These are phyloP conservation scores for Decapterus maruadsi DNA, from an alignment of 2,797 vertebrate species.

Conservation along the genomic window DNA sequence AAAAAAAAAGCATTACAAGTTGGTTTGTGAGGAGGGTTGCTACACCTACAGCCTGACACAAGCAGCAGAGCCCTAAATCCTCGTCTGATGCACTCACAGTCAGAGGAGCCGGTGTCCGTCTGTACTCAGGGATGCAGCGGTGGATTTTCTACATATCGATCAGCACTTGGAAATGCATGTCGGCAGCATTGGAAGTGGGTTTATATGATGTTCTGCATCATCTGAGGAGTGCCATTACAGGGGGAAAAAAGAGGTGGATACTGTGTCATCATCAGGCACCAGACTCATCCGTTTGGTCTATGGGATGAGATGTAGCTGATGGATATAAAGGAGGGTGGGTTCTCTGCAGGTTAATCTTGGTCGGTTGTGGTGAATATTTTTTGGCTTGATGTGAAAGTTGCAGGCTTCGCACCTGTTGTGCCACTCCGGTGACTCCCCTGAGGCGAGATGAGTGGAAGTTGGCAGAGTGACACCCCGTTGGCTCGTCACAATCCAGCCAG, in stretches of 20 bases:
- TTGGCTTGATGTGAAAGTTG: constrained; percentile 16
- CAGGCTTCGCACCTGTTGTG: constrained; percentile 68
- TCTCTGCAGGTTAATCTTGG: not conserved
- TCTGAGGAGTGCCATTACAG: constrained; percentile 13
- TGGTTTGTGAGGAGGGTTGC: constrained; percentile 12
- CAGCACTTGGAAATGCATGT: constrained; percentile 38
- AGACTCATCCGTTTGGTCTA: not conserved
- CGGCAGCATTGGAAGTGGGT: constrained; percentile 47
- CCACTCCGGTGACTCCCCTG: constrained; percentile 47
- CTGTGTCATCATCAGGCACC: constrained; percentile 14
- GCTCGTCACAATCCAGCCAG: constrained; percentile 41
- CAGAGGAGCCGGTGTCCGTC: constrained; percentile 26
- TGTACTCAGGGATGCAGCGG: constrained; percentile 27
- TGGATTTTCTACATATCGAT: constrained; percentile 57
- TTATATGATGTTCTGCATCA: constrained; percentile 41
- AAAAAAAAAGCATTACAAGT: constrained; percentile 7
- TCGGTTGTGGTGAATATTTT: constrained; percentile 14
- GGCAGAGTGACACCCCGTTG: constrained; percentile 50
- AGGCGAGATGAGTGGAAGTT: constrained; percentile 67
- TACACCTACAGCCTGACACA: constrained; percentile 7
- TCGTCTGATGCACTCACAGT: constrained; percentile 24
- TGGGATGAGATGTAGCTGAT: not conserved
- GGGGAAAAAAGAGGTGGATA: constrained; percentile 1
- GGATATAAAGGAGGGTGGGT: too few species aligned
- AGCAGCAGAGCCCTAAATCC: constrained; percentile 28